Evolutionary conservation across 2,888 invertebrate genomes (phyloP), one percentile per base, ranked within the genome.

Genomic region (Carterocephalus palaemon): DNA sequence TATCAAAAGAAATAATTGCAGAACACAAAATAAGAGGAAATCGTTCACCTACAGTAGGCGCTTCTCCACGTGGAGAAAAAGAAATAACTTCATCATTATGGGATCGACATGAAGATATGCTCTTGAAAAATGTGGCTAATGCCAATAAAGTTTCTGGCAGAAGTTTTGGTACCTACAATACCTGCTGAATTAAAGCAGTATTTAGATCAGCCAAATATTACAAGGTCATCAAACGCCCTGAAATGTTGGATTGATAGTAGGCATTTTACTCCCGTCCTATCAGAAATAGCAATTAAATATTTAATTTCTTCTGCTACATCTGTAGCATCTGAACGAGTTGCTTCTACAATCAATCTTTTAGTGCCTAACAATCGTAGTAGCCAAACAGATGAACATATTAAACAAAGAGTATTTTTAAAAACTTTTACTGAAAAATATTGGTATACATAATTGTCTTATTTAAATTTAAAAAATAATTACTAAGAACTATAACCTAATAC

Each of bases 231-330:
- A 45, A 40, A 47, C 22, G 42, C 38, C 0, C 39, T 42, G n/a
- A 47, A 42, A 38, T 48, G 41, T 46, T 53, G 40, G 41, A 45
- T 48, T n/a, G 46, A 48, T 47, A 48, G 49, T 45, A 41, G 43
- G 17, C 42, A 52, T 49, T 47, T 51, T 38, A 43, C 47, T 42
- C 47, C 32, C 20, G 47, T 46, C 17, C 40, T 52, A 36, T 52
- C 46, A 45, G 41, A 48, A 51, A 50, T 53, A 47, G 49, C 45
- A 17, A 8, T 41, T 48, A 49, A 46, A 51, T 51, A 47, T 46
- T 43, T 51, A 13, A 54, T 53, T 49, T 53, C 49, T 40, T 51
- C 42, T 49, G 48, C 51, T 50, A 47, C 47, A 49, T 51, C 51
- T 48, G 48, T 51, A 51, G 47, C 46, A 53, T 49, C 47, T 42